phyloP scores from a whole-genome alignment of 2,113 vertebrate species.

The Brienomyrus brachyistius region DNA sequence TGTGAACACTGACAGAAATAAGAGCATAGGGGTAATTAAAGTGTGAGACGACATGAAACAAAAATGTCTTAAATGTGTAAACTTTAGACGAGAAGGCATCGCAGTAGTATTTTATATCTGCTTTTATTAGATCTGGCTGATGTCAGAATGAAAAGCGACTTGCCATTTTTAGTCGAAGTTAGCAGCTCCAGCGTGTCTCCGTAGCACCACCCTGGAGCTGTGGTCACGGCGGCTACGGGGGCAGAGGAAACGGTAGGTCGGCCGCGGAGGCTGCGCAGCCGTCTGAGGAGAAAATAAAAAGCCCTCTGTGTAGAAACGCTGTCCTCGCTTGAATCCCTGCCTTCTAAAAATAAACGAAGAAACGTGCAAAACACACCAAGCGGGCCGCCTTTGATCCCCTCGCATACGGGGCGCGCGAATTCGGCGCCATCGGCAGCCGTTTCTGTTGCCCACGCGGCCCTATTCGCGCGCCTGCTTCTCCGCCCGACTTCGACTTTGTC shows the following conservation, averaged over 20 bases:
- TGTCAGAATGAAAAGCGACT: constrained; percentile 26
- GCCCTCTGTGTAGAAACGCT: constrained; percentile 27
- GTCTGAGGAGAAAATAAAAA: constrained; percentile 28
- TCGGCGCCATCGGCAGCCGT: not conserved
- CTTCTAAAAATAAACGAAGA: constrained; percentile 29
- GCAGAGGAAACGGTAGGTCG: constrained; percentile 32
- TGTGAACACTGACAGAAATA: not conserved
- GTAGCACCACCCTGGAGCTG: constrained; percentile 44
- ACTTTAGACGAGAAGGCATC: constrained; percentile 21
- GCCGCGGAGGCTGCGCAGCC: constrained; percentile 28
- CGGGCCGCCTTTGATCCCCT: constrained; percentile 10
- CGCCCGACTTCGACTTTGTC: not conserved
- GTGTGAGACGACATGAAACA: not conserved
- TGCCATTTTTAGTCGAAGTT: constrained; percentile 38
- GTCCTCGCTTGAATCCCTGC: constrained; percentile 27
- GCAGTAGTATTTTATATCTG: constrained; percentile 25
- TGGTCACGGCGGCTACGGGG: constrained; percentile 36
- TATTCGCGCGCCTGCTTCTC: not conserved
- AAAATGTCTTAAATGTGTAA: not conserved
- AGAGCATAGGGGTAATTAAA: not conserved
- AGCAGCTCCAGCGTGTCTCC: constrained; percentile 29
- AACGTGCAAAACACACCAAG: constrained; percentile 21
- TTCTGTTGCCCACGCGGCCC: not conserved
- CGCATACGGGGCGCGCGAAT: not conserved
- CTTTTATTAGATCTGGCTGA: constrained; percentile 34